phyloP scores from a whole-genome alignment of 1,140 invertebrate genomes.

The Anastrepha obliqua region DNA sequence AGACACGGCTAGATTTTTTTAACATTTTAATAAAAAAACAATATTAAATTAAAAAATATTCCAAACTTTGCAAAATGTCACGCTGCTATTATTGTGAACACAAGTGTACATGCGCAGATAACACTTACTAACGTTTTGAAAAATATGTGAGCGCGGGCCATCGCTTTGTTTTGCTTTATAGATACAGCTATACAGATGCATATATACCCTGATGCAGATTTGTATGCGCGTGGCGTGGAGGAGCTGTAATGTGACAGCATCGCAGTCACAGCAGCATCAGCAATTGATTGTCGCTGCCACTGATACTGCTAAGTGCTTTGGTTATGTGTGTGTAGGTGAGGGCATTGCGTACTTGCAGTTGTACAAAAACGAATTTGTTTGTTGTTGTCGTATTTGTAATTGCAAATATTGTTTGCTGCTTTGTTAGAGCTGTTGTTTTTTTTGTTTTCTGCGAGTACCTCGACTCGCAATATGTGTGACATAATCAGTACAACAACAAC shows the following conservation, averaged over 20 bases:
- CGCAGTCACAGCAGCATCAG: neutral
- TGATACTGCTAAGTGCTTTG: neutral
- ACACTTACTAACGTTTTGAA: no score
- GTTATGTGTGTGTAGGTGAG: no score
- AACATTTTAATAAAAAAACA: no score
- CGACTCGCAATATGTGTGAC: constrained; percentile 1
- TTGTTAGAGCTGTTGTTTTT: neutral
- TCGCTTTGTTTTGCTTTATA: no score
- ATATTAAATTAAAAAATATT: no score
- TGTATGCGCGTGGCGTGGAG: neutral
- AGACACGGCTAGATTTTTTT: no score
- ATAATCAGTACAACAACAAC: constrained; percentile 36
- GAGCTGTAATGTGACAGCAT: neutral
- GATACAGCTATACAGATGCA: no score
- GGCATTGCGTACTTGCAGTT: neutral
- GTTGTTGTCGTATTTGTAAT: neutral
- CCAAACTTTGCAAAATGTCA: no score
- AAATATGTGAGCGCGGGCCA: no score
- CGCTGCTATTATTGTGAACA: no score
- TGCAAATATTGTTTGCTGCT: neutral
- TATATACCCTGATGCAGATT: neutral
- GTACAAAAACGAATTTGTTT: neutral
- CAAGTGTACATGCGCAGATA: no score
- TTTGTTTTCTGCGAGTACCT: neutral
- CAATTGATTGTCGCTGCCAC: neutral